Base-by-base conservation (phyloP, 1,140 invertebrate genomes). In the Nephila pilipes region DNA sequence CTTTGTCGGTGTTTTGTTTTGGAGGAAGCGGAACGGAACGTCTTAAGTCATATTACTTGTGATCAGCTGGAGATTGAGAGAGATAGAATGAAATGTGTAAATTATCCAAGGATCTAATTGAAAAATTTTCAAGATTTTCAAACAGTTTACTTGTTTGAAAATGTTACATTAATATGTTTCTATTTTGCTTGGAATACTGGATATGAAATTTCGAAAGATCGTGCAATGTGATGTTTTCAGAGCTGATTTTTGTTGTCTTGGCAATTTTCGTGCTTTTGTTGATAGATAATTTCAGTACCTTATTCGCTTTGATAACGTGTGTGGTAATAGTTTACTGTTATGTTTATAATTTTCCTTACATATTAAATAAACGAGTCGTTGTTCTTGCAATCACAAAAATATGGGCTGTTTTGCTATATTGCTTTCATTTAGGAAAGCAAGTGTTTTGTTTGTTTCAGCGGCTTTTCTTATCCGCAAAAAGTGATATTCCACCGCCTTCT, bases 211-310 rank as follows among this genome's bases (percentile, higher is more conserved):
- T 91, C 57, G 16, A 46, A 46, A 81, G 80, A 83, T 91, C 54
- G 89, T 83, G 79, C 29, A 63, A 91, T 91, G 89, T 91, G 58
- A 91, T 91, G 89, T 83, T 81, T 91, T 25, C 75, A 63, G 89
- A 91, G 79, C 58, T 91, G 79, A 83, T 83, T 58, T 83, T 83
- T 83, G 29, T 81, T 91, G 57, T 83, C 25, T 91, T 91, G 32
- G 75, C 89, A 63, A 63, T 91, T 83, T 81, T 46, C 14, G 79
- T 58, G 29, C 79, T 91, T 63, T 63, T 91, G 14, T 54, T 91
- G 25, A 91, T 91, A 60, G 89, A 91, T 91, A 91, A 63, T 54
- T 91, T 83, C 38, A 91, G 57, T 83, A 91, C 89, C 20, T 63
- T 46, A 36, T 83, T 81, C 22, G 89, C 79, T 32, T 22, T 83